Base-by-base conservation (phyloP, 2,888 invertebrate genomes). In the Tinea trinotella region DNA sequence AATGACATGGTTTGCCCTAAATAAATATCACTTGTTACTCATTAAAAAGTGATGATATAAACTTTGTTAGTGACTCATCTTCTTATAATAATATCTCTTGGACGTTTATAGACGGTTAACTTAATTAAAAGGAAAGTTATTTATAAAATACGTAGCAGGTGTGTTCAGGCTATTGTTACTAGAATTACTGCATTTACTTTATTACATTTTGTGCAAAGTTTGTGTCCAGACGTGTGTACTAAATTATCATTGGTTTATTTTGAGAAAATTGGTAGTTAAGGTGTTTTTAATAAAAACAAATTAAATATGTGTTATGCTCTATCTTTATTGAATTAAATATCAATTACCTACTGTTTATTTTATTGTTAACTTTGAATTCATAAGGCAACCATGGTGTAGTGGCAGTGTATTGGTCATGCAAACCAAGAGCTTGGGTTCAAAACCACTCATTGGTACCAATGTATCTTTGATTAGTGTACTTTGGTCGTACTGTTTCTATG, bases 1-100 rank as follows among this genome's bases (percentile, higher is more conserved):
- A 61, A 63, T 68, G 70, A 64, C 71, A 68, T 61, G 60, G 67
- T 64, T 63, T 74, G 76, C 64, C 76, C 78, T 69, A 81, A 70
- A 64, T 78, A 68, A 54, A 59, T 6, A 24, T 50, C 9, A 10
- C 20, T 48, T 7, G 48, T 48, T 19, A 19, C 48, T 48, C 40
- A 15, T 40, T 40, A 40, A 40, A 40, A 40, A 13, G 5, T 40
- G 40, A 7, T 2, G 13, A 40, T 40, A 40, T 40, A 40, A 40
- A 40, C 2, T 22, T 48, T 12, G 53, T 52, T 50, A 55, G 52
- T 40, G 22, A 52, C 10, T 30, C 17, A 24, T 15, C 34, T 44
- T 55, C 40, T 53, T 46, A 48, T 52, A 49, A 50, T 13, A 13
- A 2, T 4, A n/a, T 15, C 13, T 13, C 6, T 40, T 40, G 13